phyloP scores from a whole-genome alignment of 2,888 invertebrate species.

The Lasius platythorax region DNA sequence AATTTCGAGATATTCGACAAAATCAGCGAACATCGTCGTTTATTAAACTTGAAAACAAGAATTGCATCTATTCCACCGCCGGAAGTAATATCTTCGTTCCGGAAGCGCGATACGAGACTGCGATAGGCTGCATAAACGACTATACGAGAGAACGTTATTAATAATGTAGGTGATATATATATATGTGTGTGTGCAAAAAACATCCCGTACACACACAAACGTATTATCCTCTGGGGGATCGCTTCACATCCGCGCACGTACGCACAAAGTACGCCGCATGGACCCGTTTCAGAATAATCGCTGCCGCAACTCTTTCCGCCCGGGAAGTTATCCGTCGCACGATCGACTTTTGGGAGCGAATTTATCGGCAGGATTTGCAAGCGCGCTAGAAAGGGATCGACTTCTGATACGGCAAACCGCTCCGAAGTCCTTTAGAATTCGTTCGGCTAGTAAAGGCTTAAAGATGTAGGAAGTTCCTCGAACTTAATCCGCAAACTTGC shows the following conservation, averaged over 20 bases:
- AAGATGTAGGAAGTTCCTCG: constrained; percentile 12
- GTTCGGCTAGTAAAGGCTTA: constrained; percentile 10
- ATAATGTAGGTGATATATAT: not conserved
- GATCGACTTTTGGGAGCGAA: constrained; percentile 44
- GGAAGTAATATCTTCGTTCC: constrained; percentile 22
- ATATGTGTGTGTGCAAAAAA: not conserved
- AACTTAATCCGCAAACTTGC: constrained; percentile 45
- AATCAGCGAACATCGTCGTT: constrained; percentile 8
- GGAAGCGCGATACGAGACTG: constrained; percentile 5
- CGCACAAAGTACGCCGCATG: constrained; percentile 43
- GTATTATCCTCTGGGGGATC: constrained; percentile 15
- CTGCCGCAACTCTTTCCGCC: constrained; percentile 38
- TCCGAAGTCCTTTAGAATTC: constrained; percentile 30
- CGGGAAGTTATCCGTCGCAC: constrained; percentile 46
- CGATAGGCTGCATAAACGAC: constrained; percentile 1
- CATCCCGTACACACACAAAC: not conserved
- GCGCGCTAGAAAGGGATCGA: constrained; percentile 25
- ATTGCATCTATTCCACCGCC: not conserved
- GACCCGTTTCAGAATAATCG: constrained; percentile 47
- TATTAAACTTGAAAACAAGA: constrained; percentile 33
- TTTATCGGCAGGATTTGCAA: constrained; percentile 48
- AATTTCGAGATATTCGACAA: constrained; percentile 45
- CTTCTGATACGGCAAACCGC: constrained; percentile 19
- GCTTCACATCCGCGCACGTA: constrained; percentile 38
- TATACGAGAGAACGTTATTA: constrained; percentile 3